Evolutionary conservation across 2,113 vertebrate genomes (phyloP).

Genomic region (Kryptolebias marmoratus): DNA sequence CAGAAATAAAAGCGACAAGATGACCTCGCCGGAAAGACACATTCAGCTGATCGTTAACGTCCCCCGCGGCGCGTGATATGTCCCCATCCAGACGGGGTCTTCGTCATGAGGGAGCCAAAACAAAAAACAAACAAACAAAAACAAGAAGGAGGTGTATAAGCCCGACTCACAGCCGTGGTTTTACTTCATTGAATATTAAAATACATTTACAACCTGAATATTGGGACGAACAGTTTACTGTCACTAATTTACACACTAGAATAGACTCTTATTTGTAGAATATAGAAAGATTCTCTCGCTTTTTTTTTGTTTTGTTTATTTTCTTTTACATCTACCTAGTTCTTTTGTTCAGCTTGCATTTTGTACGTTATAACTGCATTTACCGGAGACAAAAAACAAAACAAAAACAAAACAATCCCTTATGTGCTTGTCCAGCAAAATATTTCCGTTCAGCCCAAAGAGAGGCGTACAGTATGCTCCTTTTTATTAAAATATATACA

Average conservation of each 20-base stretch:
- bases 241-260: constrained; percentile 79
- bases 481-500: constrained; percentile 81
- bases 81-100: constrained; percentile 28
- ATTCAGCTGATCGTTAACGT: constrained; percentile 71
- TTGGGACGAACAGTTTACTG: constrained; percentile 77
- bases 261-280: constrained; percentile 77
- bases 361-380: constrained; percentile 74
- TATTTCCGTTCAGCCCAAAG: constrained; percentile 74
- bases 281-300: constrained; percentile 68
- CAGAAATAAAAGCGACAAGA: constrained; percentile 82
- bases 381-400: constrained; percentile 61
- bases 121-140: constrained; percentile 2
- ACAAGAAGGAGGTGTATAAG: constrained; percentile 26
- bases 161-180: constrained; percentile 59
- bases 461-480: constrained; percentile 62
- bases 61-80: constrained; percentile 59
- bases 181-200: constrained; percentile 70
- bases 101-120: constrained; percentile 24
- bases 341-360: constrained; percentile 73
- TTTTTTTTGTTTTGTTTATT: neutral
- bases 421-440: constrained; percentile 81
- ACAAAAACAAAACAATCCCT: constrained; percentile 72
- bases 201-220: constrained; percentile 81
- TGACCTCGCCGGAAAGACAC: constrained; percentile 73
- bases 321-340: constrained; percentile 74